Conservation (phyloP, 2,113 vertebrate genomes). For the Xyrauchen texanus region DNA sequence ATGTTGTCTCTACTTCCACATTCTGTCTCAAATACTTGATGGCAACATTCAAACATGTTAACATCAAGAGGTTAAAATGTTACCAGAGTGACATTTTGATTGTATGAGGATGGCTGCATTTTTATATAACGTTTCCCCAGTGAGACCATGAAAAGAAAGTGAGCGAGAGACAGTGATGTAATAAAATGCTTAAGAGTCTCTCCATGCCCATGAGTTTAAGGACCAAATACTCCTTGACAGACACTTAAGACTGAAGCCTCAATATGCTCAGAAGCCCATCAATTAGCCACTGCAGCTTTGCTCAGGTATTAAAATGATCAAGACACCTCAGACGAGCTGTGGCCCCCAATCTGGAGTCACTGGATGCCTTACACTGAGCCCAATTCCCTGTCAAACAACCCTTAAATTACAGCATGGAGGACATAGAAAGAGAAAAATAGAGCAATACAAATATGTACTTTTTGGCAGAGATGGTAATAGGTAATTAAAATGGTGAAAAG, state of each 20-base stretch:
- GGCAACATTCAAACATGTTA: too few relatives aligned
- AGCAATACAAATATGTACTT: too few relatives aligned
- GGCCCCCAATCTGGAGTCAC: slow-evolving; percentile 58
- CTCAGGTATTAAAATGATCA: slow-evolving; percentile 72
- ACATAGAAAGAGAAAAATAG: background rate
- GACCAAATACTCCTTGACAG: slow-evolving; percentile 54
- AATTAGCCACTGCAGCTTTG: slow-evolving; percentile 73
- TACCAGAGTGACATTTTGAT: too few relatives aligned
- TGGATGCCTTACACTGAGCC: slow-evolving; percentile 50
- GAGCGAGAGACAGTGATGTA: background rate
- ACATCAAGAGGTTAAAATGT: too few relatives aligned
- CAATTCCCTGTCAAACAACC: slow-evolving; percentile 44
- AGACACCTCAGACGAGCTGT: slow-evolving; percentile 40
- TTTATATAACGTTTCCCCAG: too few relatives aligned
- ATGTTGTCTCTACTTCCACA: too few relatives aligned
- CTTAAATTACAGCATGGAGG: slow-evolving; percentile 11
- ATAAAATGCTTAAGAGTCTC: background rate
- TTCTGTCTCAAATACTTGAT: too few relatives aligned
- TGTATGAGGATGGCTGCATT: too few relatives aligned
- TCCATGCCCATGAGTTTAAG: background rate
- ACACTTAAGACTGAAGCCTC: slow-evolving; percentile 63
- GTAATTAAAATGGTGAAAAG: too few relatives aligned
- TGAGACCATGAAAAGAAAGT: background rate
- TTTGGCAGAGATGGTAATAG: too few relatives aligned
- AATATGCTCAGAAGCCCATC: slow-evolving; percentile 67